Conservation (phyloP, 2,888 invertebrate genomes). For the Eustalomyia histrio region DNA sequence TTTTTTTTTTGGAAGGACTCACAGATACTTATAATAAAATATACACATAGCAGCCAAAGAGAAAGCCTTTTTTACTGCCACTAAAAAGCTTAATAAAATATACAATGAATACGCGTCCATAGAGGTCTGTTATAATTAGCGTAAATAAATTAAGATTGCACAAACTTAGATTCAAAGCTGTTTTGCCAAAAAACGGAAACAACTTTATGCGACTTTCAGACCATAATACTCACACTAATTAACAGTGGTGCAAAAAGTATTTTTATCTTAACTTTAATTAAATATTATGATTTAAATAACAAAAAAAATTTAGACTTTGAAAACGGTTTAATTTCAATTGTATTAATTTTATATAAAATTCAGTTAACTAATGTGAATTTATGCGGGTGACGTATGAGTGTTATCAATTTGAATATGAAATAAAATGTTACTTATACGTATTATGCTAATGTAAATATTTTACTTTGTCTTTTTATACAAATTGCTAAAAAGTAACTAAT, state of each 20-base stretch:
- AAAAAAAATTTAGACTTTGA: too few relatives aligned
- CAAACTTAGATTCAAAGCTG: neutral
- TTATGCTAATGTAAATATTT: too few relatives aligned
- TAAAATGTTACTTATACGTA: too few relatives aligned
- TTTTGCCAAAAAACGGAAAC: neutral
- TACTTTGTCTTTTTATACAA: too few relatives aligned
- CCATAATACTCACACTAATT: neutral
- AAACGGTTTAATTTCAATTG: too few relatives aligned
- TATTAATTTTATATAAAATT: too few relatives aligned
- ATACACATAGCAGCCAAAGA: neutral
- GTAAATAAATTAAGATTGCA: constrained; percentile 34
- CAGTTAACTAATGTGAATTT: too few relatives aligned
- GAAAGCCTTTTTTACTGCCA: constrained; percentile 31
- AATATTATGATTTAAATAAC: too few relatives aligned
- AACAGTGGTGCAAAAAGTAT: neutral
- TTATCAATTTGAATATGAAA: too few relatives aligned
- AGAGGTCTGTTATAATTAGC: constrained; percentile 44
- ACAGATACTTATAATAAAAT: too few relatives aligned
- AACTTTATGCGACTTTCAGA: neutral
- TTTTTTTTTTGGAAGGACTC: neutral
- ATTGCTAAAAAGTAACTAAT: too few relatives aligned
- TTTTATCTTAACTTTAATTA: neutral
- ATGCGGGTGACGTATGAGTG: too few relatives aligned
- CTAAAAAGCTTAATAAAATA: constrained; percentile 46
- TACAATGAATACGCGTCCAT: constrained; percentile 28